These are phyloP conservation scores for Octomys mimax DNA, from an alignment of 2,797 vertebrate species.

Conservation along the genomic window DNA sequence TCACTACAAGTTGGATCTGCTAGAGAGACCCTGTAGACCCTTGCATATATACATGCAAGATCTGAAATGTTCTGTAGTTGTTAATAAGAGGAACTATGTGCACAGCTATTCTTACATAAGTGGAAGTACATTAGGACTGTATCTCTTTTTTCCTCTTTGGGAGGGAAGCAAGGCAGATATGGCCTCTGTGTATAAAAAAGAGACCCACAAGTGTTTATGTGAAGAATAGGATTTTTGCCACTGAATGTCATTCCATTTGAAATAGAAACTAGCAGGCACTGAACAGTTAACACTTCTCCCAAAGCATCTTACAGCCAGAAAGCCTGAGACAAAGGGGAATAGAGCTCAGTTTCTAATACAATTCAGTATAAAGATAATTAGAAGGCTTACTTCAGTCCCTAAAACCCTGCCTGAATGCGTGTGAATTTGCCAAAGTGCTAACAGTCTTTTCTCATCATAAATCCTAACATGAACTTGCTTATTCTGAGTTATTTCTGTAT, in stretches of 20 bases:
- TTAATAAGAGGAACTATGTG: background rate
- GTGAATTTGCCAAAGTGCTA: constrained; percentile 79
- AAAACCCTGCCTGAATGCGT: constrained; percentile 80
- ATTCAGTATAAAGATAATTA: constrained; percentile 82
- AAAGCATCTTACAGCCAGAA: constrained; percentile 64
- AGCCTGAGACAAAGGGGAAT: constrained; percentile 67
- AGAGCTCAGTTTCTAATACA: constrained; percentile 80
- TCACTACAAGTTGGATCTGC: too few relatives aligned
- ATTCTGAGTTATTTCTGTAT: constrained; percentile 81
- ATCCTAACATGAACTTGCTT: constrained; percentile 76
- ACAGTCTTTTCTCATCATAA: constrained; percentile 81
- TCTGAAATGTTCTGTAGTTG: background rate
- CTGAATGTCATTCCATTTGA: constrained; percentile 55
- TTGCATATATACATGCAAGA: background rate
- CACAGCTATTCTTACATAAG: background rate
- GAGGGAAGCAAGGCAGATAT: background rate
- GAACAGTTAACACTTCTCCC: constrained; percentile 73
- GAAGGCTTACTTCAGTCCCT: constrained; percentile 78
- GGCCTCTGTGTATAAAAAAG: background rate
- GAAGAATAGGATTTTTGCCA: constrained; percentile 48
- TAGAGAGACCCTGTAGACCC: too few relatives aligned
- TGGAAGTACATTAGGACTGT: background rate
- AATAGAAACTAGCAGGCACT: constrained; percentile 55
- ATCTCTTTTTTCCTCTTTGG: background rate
- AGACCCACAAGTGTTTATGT: constrained; percentile 48